Percentiles rank a stretch among this genome's conserved stretches.
Conservation (phyloP, 1,140 invertebrate species). For the Lineus longissimus region DNA sequence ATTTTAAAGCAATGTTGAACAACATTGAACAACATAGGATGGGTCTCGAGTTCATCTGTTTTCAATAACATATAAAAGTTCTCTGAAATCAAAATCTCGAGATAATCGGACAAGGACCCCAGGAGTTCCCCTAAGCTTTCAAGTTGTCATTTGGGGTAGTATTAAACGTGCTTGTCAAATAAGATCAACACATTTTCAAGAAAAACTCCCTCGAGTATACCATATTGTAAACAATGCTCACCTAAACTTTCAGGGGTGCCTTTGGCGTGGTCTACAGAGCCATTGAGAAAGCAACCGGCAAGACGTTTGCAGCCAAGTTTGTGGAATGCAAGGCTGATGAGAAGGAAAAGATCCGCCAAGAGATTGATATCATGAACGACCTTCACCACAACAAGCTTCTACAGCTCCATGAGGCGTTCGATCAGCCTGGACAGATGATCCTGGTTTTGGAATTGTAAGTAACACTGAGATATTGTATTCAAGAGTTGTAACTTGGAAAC, state of each 20-base stretch:
- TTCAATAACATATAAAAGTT: background rate
- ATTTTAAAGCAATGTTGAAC: no score
- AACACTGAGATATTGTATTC: background rate
- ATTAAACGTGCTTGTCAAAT: no score
- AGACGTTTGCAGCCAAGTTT: slow-evolving; percentile 98
- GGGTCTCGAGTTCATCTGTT: no score
- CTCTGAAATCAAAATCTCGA: background rate
- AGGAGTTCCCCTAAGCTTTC: no score
- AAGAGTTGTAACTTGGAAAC: background rate
- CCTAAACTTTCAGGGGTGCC: slow-evolving; percentile 70
- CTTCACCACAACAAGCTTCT: slow-evolving; percentile 95
- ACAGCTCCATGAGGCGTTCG: slow-evolving; percentile 97
- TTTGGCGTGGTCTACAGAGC: slow-evolving; percentile 98
- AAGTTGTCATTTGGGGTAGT: no score
- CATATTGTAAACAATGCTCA: no score
- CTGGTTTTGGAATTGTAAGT: slow-evolving; percentile 97
- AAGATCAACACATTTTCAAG: no score
- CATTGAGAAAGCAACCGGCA: slow-evolving; percentile 89
- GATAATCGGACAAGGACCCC: no score
- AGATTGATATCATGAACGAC: slow-evolving; percentile 99
- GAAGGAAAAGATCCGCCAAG: slow-evolving; percentile 92
- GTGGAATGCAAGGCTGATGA: slow-evolving; percentile 94
- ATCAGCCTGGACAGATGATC: slow-evolving; percentile 98
- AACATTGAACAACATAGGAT: no score
- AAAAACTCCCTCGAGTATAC: no score